Evolutionary conservation across 1,140 invertebrate genomes (phyloP).

Genomic region (Bactericera cockerelli): DNA sequence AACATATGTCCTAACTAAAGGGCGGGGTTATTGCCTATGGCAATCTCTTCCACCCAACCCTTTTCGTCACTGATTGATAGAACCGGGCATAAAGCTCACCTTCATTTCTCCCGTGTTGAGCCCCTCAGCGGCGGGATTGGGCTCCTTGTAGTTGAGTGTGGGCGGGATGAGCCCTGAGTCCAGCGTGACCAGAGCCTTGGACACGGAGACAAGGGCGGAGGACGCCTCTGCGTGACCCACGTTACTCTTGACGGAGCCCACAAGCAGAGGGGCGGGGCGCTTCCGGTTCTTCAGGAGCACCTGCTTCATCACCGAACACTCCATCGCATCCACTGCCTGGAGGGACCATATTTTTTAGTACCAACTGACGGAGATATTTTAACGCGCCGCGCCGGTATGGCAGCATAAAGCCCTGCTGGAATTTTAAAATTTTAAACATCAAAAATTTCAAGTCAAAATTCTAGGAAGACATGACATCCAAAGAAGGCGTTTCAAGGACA

Average conservation of each 20-base stretch:
- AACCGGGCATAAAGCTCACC: no score
- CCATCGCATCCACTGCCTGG: constrained; percentile 20
- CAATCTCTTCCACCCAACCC: no score
- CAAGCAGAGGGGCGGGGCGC: constrained; percentile 36
- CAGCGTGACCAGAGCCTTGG: constrained; percentile 32
- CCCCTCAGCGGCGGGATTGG: constrained; percentile 35
- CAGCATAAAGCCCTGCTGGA: no score
- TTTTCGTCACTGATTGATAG: no score
- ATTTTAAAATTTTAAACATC: no score
- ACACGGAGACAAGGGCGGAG: constrained; percentile 40
- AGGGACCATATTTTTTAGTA: neutral
- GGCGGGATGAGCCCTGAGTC: constrained; percentile 23
- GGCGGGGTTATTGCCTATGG: no score
- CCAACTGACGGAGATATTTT: no score
- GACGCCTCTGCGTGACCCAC: constrained; percentile 58
- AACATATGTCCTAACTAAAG: no score
- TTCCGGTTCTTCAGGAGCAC: constrained; percentile 19
- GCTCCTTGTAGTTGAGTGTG: constrained; percentile 22
- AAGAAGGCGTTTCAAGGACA: no score
- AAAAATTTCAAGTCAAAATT: no score
- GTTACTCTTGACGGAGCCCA: constrained; percentile 63
- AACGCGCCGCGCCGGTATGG: no score
- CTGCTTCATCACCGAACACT: constrained; percentile 19
- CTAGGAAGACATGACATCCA: no score
- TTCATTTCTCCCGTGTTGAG: constrained; percentile 32